A percentile compares a stretch with the other conserved stretches of the same genome.
phyloP scores from a whole-genome alignment of 1,140 invertebrate species.

The Tenebrio molitor region DNA sequence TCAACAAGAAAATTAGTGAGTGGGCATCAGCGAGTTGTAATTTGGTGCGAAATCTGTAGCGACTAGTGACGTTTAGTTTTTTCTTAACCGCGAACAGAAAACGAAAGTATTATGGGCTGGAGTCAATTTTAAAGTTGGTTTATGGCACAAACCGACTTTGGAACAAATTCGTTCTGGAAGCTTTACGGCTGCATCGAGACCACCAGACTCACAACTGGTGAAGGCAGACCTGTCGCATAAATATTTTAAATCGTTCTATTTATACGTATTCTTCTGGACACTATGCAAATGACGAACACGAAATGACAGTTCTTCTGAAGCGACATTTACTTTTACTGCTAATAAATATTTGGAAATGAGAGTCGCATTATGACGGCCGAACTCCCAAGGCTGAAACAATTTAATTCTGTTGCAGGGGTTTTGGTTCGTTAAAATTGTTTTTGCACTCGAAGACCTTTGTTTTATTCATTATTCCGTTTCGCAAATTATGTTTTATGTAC shows the following conservation, averaged over 20 bases:
- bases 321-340: neutral
- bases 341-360: neutral
- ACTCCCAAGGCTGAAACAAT: neutral
- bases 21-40: neutral
- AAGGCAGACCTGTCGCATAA: neutral
- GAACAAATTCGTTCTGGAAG: constrained; percentile 9
- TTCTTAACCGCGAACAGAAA: neutral
- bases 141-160: constrained; percentile 11
- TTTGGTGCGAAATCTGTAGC: neutral
- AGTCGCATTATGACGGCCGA: neutral
- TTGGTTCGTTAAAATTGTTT: constrained; percentile 3
- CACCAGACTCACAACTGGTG: neutral
- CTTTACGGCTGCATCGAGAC: neutral
- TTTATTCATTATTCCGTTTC: neutral
- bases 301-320: neutral
- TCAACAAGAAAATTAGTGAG: constrained; percentile 6
- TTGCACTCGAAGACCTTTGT: neutral
- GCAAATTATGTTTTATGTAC: constrained; percentile 4
- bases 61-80: neutral
- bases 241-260: constrained; percentile 1
- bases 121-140: constrained; percentile 11
- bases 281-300: neutral
- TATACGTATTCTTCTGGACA: neutral
- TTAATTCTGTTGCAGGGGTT: neutral
- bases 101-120: neutral